Percentiles rank a stretch among this genome's conserved stretches.
These are phyloP conservation scores for Lepidocyrtinus sp. DNA, from an alignment of 2,888 invertebrate species.

Conservation along the genomic window DNA sequence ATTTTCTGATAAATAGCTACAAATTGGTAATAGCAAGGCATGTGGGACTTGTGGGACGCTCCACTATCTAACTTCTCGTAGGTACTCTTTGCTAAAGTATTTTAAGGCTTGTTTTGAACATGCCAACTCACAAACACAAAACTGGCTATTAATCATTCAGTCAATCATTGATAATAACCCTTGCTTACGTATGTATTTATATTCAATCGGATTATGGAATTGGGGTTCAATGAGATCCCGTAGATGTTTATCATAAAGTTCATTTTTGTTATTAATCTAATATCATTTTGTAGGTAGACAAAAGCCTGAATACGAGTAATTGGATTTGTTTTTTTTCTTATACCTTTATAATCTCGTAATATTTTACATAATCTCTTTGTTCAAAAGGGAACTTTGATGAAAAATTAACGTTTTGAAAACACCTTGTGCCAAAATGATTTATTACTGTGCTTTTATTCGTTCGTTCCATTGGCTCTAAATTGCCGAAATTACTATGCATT, in stretches of 20 bases:
- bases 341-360: no score
- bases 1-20: conserved; percentile 5
- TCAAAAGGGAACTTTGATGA: no score
- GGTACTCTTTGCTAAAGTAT: background rate
- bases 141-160: conserved; percentile 13
- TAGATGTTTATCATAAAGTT: background rate
- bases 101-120: background rate
- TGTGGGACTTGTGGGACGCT: conserved; percentile 14
- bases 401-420: no score
- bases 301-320: no score
- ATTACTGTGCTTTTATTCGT: background rate
- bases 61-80: background rate
- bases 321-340: no score
- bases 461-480: no score
- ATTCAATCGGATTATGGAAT: conserved; percentile 24
- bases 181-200: conserved; percentile 2
- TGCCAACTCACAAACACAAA: background rate
- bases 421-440: no score
- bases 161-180: conserved; percentile 16
- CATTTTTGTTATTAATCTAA: background rate
- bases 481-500: no score
- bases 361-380: no score
- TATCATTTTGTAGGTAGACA: no score
- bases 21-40: conserved; percentile 4
- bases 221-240: background rate